These are phyloP conservation scores for Protobothrops mucrosquamatus DNA, from an alignment of 2,113 vertebrate genomes.

Conservation along the genomic window DNA sequence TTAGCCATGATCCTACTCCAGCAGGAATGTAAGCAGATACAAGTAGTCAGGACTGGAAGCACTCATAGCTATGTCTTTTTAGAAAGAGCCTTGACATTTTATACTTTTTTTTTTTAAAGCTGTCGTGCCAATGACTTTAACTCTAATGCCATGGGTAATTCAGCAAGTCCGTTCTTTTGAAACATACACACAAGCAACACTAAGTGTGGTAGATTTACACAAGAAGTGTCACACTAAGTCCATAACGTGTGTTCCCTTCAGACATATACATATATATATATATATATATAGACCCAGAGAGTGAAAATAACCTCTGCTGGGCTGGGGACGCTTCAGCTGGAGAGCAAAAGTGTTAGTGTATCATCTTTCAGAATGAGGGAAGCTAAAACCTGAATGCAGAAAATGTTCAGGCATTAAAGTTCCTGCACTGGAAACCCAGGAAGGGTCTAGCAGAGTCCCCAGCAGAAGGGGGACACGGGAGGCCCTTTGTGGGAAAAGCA, in stretches of 20 bases:
- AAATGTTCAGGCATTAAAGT: not conserved
- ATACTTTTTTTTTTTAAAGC: not conserved
- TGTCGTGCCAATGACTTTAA: not conserved
- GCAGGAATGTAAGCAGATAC: not conserved
- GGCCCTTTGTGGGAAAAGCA: not conserved
- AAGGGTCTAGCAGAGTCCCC: not conserved
- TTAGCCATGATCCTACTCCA: not conserved
- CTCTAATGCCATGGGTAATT: not conserved
- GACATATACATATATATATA: not conserved
- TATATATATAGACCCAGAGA: not conserved
- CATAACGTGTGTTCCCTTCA: conserved; percentile 5
- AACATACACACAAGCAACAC: not conserved
- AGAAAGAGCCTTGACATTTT: not conserved
- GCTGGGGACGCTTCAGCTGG: not conserved
- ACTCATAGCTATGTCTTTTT: not conserved
- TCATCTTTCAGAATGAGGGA: conserved; percentile 37
- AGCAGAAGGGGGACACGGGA: not conserved
- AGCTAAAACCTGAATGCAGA: conserved; percentile 17
- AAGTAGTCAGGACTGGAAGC: not conserved
- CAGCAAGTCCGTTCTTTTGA: not conserved
- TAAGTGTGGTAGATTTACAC: not conserved
- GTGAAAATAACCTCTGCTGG: conserved; percentile 38
- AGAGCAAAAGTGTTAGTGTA: conserved; percentile 8
- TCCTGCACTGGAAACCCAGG: not conserved
- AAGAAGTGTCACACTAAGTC: not conserved